Percentiles rank a stretch among this genome's conserved stretches.
These are phyloP conservation scores for Pogoniulus pusillus DNA, from an alignment of 2,797 vertebrate genomes.

Conservation along the genomic window DNA sequence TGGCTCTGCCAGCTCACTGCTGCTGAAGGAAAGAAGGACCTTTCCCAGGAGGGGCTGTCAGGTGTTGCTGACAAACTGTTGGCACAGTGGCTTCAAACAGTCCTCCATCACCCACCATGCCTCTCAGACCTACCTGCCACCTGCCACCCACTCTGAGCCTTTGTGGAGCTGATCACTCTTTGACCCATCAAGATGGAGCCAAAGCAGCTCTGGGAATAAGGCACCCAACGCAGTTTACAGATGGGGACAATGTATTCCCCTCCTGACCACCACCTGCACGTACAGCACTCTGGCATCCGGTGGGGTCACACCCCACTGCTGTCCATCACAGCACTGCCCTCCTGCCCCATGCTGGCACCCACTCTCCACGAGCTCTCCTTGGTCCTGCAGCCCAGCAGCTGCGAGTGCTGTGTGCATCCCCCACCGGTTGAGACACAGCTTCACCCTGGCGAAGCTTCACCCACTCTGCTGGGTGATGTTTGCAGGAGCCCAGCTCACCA, in stretches of 20 bases:
- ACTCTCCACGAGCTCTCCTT: background rate
- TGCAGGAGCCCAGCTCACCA: background rate
- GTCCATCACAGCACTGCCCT: background rate
- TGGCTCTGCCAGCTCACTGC: background rate
- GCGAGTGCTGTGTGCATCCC: background rate
- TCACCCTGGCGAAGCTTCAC: background rate
- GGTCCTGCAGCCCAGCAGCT: background rate
- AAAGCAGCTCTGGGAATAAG: background rate
- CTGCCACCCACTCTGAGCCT: background rate
- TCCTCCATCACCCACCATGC: background rate
- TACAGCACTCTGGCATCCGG: background rate
- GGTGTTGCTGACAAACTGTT: background rate
- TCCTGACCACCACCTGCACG: background rate
- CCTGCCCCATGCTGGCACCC: background rate
- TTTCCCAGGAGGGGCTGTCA: background rate
- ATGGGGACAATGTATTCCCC: background rate
- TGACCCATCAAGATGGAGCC: background rate
- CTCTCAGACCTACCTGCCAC: background rate
- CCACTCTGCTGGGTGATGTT: background rate
- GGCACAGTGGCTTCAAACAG: background rate
- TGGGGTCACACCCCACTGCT: background rate
- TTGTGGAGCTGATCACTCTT: background rate
- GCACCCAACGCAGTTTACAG: accelerated
- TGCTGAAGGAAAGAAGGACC: background rate
- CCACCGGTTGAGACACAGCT: background rate